Evolutionary conservation across 2,888 invertebrate species (phyloP), one percentile per base, ranked within the genome.

Genomic region (Polyommatus icarus): DNA sequence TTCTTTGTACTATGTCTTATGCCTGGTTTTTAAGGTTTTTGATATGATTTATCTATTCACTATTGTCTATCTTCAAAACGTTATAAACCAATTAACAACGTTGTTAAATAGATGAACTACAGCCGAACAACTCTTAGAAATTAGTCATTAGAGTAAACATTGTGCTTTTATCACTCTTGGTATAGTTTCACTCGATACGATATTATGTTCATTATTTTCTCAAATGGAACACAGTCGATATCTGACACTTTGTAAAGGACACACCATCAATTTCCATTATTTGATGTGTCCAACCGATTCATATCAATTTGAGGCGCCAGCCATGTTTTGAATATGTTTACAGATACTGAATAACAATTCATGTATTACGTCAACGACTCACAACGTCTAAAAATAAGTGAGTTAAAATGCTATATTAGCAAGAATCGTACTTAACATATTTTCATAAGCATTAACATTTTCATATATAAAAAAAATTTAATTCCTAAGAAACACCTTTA

Each of bases 261-360:
- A 61, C 20, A 24, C 61, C 61, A 61, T 61, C 61, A 24, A 24
- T 61, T 61, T 24, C 61, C 24, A 61, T 61, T 61, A 61, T 61
- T 61, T 61, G 61, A 61, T 24, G 61, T 61, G 61, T 24, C 61
- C 61, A 61, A 61, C 61, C 61, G 61, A 61, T 61, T 61, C 61
- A 61, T 61, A 61, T 61, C 61, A 61, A 61, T 61, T 61, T 24
- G 61, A 61, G 20, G 59, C 20, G 20, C 0, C 8, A 24, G 10
- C 61, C 20, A 61, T 61, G 61, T 61, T 61, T 61, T 20, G 61
- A 61, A 61, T 61, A 20, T 59, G 59, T 59, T 59, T 59, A 59
- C 59, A 59, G 59, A 59, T n/a, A 61, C 12, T 61, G 61, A 61
- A 61, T 24, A 61, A 61, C 24, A 24, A 61, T 61, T 61, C 12